These are phyloP conservation scores for Ernsta delagoae DNA, from an alignment of 2,888 invertebrate genomes.

Conservation along the genomic window DNA sequence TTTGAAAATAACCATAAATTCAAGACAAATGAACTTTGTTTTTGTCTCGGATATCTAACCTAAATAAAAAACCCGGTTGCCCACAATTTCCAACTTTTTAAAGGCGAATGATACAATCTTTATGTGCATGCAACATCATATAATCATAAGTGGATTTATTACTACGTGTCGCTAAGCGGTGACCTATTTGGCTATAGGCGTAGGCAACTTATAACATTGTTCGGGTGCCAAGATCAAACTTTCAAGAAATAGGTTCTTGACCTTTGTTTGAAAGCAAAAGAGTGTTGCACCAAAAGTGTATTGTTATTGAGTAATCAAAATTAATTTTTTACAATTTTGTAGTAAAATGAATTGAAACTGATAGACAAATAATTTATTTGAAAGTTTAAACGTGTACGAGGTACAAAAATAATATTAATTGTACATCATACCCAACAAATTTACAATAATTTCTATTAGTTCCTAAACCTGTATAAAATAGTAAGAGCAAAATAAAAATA, in stretches of 20 bases:
- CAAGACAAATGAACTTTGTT: not conserved
- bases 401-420: no score
- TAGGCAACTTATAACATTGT: conserved; percentile 4
- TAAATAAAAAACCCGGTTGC: conserved; percentile 6
- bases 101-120: conserved; percentile 10
- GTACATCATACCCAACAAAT: no score
- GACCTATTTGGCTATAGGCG: conserved; percentile 32
- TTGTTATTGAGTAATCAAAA: not conserved
- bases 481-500: no score
- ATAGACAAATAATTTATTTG: no score
- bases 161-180: conserved; percentile 11
- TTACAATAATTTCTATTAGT: no score
- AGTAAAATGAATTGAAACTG: no score
- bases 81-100: not conserved
- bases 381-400: no score
- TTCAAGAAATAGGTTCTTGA: conserved; percentile 1
- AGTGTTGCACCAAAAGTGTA: not conserved
- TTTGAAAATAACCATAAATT: conserved; percentile 11
- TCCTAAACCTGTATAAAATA: no score
- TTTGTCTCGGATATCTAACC: not conserved
- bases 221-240: conserved; percentile 22
- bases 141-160: conserved; percentile 20
- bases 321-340: no score
- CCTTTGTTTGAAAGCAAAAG: not conserved
- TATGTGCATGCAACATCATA: conserved; percentile 4